A percentile compares a stretch with the other conserved stretches of the same genome.
Conservation (phyloP, 37 sponge, comb jelly and placozoan genomes). For the Agelas oroides region DNA sequence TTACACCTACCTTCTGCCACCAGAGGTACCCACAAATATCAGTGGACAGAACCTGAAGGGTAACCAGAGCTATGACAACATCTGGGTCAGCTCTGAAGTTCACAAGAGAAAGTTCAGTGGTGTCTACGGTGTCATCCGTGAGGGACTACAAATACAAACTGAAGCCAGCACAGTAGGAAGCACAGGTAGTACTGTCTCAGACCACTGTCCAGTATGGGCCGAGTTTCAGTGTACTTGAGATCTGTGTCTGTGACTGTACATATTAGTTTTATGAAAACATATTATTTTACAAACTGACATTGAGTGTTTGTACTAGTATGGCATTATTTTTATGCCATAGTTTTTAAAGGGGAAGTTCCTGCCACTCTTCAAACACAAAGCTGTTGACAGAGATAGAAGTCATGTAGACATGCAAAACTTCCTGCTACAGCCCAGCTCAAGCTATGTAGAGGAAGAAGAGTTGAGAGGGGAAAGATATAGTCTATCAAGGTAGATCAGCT, state of each 20-base stretch:
- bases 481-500: no score
- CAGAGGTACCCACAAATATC: conserved; percentile 34
- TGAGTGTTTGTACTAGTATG: no score
- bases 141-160: not conserved
- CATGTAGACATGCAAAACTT: no score
- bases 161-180: not conserved
- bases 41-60: conserved; percentile 28
- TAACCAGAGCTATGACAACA: conserved; percentile 37
- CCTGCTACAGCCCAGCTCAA: no score
- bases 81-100: conserved; percentile 20
- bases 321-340: no score
- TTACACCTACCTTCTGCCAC: conserved; percentile 8
- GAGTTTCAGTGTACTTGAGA: not conserved
- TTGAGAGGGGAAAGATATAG: no score
- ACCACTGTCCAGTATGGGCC: conserved; percentile 58
- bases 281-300: no score
- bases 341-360: no score
- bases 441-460: no score
- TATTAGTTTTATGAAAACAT: no score
- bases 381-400: no score
- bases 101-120: not conserved
- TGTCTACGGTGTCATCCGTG: conserved; percentile 21
- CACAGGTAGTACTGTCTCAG: conserved; percentile 25
- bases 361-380: no score
- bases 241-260: not conserved